Evolutionary conservation across 2,113 vertebrate genomes (phyloP).

Genomic region (Eolophus roseicapilla): DNA sequence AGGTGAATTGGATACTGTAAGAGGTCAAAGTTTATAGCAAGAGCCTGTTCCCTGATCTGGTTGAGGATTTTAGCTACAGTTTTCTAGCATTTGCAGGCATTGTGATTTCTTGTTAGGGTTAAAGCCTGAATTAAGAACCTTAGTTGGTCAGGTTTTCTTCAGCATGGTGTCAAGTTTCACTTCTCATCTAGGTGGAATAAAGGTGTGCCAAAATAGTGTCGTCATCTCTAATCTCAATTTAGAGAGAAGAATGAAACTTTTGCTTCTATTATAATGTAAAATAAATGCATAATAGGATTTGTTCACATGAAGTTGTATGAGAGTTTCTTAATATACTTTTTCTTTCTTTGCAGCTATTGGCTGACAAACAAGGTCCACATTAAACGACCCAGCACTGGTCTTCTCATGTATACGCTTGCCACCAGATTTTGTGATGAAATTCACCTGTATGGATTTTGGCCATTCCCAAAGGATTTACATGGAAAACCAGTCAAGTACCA

Average conservation of each 20-base stretch:
- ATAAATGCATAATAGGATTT: not conserved
- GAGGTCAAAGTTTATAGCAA: not conserved
- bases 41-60: not conserved
- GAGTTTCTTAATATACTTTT: constrained; percentile 8
- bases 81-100: not conserved
- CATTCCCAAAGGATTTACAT: constrained; percentile 85
- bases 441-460: constrained; percentile 90
- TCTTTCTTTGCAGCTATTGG: constrained; percentile 82
- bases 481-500: constrained; percentile 89
- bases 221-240: not conserved
- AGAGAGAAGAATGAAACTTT: not conserved
- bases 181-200: not conserved
- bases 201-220: not conserved
- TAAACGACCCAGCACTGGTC: constrained; percentile 88
- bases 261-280: not conserved
- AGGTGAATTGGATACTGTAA: not conserved
- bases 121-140: not conserved
- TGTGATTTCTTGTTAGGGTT: not conserved
- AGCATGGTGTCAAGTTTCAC: not conserved
- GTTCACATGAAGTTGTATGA: not conserved
- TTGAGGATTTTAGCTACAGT: not conserved
- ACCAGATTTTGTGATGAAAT: constrained; percentile 91
- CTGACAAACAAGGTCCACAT: constrained; percentile 89
- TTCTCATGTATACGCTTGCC: constrained; percentile 89
- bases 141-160: not conserved